Evolutionary conservation across 2,888 invertebrate species (phyloP).

Genomic region (Pedicia rivosa): DNA sequence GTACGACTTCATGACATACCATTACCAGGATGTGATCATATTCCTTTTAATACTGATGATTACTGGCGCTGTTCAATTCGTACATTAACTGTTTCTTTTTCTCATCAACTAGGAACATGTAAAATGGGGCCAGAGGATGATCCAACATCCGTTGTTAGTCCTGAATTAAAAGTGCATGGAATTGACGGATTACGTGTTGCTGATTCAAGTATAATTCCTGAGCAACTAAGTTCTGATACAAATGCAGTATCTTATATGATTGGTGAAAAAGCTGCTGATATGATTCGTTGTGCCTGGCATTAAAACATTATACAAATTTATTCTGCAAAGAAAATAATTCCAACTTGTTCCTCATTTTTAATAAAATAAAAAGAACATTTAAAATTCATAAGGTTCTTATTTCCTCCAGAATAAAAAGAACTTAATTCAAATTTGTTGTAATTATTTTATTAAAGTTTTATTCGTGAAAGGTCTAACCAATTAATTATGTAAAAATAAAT

Average conservation of each 20-base stretch:
- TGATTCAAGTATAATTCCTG: constrained; percentile 51
- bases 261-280: constrained; percentile 52
- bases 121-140: constrained; percentile 53
- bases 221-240: constrained; percentile 46
- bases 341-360: too few species aligned
- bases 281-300: constrained; percentile 39
- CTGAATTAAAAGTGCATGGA: constrained; percentile 43
- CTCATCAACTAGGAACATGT: constrained; percentile 50
- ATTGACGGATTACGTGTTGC: constrained; percentile 42
- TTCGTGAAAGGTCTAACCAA: too few species aligned
- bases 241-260: constrained; percentile 54
- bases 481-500: too few species aligned
- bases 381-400: too few species aligned
- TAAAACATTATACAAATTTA: too few species aligned
- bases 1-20: constrained; percentile 35
- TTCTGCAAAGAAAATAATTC: too few species aligned
- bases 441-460: too few species aligned
- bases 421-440: too few species aligned
- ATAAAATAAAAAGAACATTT: too few species aligned
- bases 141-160: constrained; percentile 45
- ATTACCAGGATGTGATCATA: constrained; percentile 35
- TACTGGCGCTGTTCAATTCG: constrained; percentile 56
- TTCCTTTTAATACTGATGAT: constrained; percentile 38
- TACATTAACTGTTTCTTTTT: constrained; percentile 41
- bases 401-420: too few species aligned